Conservation (phyloP, 2,888 invertebrate genomes). For the Agonum fuliginosum region DNA sequence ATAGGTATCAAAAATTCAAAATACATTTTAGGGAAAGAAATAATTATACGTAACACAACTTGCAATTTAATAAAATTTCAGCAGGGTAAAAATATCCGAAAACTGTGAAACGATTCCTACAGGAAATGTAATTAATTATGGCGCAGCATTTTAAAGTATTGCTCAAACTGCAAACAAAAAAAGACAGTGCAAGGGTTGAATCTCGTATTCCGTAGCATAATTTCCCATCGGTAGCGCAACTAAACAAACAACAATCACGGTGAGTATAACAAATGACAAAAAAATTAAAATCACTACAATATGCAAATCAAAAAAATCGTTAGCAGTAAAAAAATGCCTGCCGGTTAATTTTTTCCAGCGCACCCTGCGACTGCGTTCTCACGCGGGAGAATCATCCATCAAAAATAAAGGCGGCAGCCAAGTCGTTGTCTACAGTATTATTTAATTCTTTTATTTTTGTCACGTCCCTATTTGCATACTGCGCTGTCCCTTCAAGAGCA, state of each 20-base stretch:
- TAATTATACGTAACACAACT: too few species aligned
- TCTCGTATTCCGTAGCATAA: conserved; percentile 27
- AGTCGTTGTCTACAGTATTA: conserved; percentile 49
- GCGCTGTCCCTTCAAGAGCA: conserved; percentile 34
- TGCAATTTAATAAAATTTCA: too few species aligned
- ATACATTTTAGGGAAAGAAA: too few species aligned
- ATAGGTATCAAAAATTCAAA: too few species aligned
- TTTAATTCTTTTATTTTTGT: conserved; percentile 63
- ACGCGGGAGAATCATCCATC: conserved; percentile 47
- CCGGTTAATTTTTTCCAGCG: conserved; percentile 41
- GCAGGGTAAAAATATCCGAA: not conserved
- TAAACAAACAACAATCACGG: conserved; percentile 37
- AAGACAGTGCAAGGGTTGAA: conserved; percentile 33
- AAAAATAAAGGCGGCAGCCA: conserved; percentile 42
- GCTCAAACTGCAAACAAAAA: conserved; percentile 18
- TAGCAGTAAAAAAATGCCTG: conserved; percentile 42
- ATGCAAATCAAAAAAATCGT: conserved; percentile 54
- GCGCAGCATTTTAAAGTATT: conserved; percentile 9
- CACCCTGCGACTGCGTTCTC: conserved; percentile 44
- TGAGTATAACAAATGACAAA: conserved; percentile 49
- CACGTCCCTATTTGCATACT: conserved; percentile 65
- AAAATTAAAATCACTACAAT: conserved; percentile 51
- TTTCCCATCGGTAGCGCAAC: conserved; percentile 41
- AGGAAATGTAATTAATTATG: not conserved
- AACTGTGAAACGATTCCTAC: not conserved